These are phyloP conservation scores for Bathynomus jamesi DNA, from an alignment of 1,140 invertebrate species.

Conservation along the genomic window DNA sequence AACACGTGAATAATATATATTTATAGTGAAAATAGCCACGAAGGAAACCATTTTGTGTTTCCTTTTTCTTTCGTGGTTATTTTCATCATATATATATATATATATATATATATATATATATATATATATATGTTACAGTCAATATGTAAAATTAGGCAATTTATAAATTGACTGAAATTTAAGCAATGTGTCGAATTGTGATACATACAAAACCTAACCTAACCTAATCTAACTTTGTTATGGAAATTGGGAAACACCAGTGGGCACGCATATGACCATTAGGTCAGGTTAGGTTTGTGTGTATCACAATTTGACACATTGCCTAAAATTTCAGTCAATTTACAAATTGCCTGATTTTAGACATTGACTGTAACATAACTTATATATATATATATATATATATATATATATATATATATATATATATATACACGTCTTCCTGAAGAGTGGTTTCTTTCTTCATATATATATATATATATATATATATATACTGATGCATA, in stretches of 20 bases:
- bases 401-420: neutral
- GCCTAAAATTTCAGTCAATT: too few species aligned
- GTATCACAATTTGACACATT: too few species aligned
- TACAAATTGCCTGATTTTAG: neutral
- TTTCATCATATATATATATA: slow-evolving; percentile 4
- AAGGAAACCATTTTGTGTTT: too few species aligned
- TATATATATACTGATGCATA: slow-evolving; percentile 4
- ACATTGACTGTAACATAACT: neutral
- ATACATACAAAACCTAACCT: too few species aligned
- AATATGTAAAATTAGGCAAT: neutral
- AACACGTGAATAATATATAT: neutral
- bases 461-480: slow-evolving; percentile 7
- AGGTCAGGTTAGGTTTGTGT: too few species aligned
- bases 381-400: slow-evolving; percentile 2
- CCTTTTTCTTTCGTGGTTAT: too few species aligned
- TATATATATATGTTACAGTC: slow-evolving; percentile 1
- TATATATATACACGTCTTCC: neutral
- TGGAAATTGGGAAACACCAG: too few species aligned
- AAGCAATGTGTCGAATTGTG: too few species aligned
- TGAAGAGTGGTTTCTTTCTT: neutral
- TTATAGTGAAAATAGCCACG: too few species aligned
- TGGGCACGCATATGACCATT: neutral
- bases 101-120: slow-evolving; percentile 7
- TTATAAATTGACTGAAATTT: too few species aligned
- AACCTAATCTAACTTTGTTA: too few species aligned